Percentiles rank a stretch among this genome's conserved stretches.
phyloP scores from a whole-genome alignment of 2,113 vertebrate species.

The Dipodomys ordii region DNA sequence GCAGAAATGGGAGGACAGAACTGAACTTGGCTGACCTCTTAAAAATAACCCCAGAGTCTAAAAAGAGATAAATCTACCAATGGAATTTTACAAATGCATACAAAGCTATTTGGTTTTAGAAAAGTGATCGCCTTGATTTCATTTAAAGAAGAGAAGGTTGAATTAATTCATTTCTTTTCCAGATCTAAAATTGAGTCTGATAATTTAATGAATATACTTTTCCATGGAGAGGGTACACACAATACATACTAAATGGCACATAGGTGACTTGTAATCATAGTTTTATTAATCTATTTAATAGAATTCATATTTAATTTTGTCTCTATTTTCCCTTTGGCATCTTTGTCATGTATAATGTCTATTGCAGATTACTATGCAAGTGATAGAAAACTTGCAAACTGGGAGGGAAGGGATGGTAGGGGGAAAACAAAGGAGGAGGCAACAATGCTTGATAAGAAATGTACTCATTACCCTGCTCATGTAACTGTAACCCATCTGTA shows the following conservation, averaged over 20 bases:
- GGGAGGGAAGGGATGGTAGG: too few species aligned
- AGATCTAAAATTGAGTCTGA: neutral
- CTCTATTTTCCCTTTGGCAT: neutral
- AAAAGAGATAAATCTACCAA: neutral
- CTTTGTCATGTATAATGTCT: neutral
- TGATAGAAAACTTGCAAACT: constrained; percentile 95
- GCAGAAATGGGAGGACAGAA: neutral
- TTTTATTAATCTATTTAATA: neutral
- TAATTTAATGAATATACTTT: neutral
- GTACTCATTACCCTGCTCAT: too few species aligned
- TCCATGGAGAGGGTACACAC: neutral
- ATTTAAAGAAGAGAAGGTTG: neutral
- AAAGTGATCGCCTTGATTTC: neutral
- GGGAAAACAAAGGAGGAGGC: too few species aligned
- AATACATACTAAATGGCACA: neutral
- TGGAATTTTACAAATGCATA: neutral
- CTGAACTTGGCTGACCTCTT: neutral
- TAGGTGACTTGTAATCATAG: neutral
- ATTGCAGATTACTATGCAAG: constrained; percentile 95
- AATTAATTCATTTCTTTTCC: neutral
- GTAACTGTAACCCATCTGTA: too few species aligned
- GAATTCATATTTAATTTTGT: neutral
- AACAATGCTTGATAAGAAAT: too few species aligned
- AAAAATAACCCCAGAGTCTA: neutral
- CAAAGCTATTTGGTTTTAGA: neutral